A percentile compares a stretch with the other conserved stretches of the same genome.
Conservation (phyloP, 2,888 invertebrate genomes). For the Rhamphomyia laevipes region DNA sequence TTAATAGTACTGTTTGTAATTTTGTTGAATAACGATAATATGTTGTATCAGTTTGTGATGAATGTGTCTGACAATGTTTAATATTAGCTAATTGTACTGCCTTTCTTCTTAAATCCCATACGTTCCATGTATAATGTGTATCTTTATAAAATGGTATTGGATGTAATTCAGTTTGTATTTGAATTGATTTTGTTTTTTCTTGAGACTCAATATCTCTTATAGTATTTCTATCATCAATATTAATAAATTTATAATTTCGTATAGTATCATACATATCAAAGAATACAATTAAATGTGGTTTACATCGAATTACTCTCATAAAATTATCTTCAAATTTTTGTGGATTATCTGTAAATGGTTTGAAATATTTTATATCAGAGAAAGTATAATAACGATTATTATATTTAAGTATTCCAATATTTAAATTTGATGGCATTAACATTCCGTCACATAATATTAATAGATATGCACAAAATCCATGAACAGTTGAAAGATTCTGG, state of each 20-base stretch:
- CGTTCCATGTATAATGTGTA: constrained; percentile 63
- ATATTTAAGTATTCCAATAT: constrained; percentile 52
- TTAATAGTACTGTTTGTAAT: neutral
- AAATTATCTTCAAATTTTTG: constrained; percentile 25
- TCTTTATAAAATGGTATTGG: constrained; percentile 51
- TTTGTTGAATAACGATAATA: constrained; percentile 19
- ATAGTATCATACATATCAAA: constrained; percentile 43
- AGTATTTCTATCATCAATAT: neutral
- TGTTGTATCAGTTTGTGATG: constrained; percentile 26
- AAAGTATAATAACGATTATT: constrained; percentile 53
- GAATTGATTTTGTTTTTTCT: constrained; percentile 23
- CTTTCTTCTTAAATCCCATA: constrained; percentile 71
- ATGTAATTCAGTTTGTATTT: constrained; percentile 63
- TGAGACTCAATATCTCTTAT: constrained; percentile 26
- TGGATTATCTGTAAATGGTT: constrained; percentile 10
- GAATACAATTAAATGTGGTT: constrained; percentile 59
- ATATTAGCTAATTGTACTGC: constrained; percentile 55
- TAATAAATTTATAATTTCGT: constrained; percentile 37
- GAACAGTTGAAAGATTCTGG: neutral
- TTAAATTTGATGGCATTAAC: constrained; percentile 58
- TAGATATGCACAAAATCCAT: constrained; percentile 53
- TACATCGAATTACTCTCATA: constrained; percentile 48
- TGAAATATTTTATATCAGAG: constrained; percentile 12
- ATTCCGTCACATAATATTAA: constrained; percentile 48
- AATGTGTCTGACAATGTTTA: constrained; percentile 25